A percentile compares a stretch with the other conserved stretches of the same genome.
phyloP scores from a whole-genome alignment of 2,797 vertebrate genomes.

The Syngnathus rostellatus region DNA sequence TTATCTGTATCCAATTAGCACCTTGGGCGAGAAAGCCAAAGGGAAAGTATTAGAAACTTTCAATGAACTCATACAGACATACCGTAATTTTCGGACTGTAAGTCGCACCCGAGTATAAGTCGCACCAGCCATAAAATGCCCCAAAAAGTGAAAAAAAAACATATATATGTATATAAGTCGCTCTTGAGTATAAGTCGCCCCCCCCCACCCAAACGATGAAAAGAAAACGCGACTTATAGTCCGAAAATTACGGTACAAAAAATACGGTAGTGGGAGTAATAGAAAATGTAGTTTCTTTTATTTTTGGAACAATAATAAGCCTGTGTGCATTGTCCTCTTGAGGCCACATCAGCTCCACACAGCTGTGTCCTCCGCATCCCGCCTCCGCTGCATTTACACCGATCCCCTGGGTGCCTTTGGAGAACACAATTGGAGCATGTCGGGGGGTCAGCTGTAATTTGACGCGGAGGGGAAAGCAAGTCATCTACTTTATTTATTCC shows the following conservation, averaged over 20 bases:
- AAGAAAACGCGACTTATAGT: too few species aligned
- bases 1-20: constrained; percentile 71
- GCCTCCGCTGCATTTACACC: constrained; percentile 12
- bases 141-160: too few species aligned
- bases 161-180: too few species aligned
- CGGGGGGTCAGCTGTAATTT: constrained; percentile 58
- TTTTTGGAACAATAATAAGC: constrained; percentile 12
- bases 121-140: too few species aligned
- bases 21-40: constrained; percentile 49
- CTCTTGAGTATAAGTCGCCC: too few species aligned
- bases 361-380: background rate
- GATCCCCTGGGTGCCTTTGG: constrained; percentile 38
- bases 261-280: background rate
- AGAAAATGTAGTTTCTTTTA: background rate
- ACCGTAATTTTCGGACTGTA: too few species aligned
- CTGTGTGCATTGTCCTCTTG: background rate
- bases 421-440: constrained; percentile 35
- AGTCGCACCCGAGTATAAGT: too few species aligned
- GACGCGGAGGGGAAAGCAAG: constrained; percentile 26
- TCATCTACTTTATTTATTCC: constrained; percentile 42
- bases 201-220: too few species aligned
- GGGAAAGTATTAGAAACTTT: constrained; percentile 19
- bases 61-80: constrained; percentile 15
- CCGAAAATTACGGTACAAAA: constrained; percentile 4
- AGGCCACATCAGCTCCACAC: constrained; percentile 18